phyloP scores from a whole-genome alignment of 2,888 invertebrate genomes.

The Podabrus alpinus region DNA sequence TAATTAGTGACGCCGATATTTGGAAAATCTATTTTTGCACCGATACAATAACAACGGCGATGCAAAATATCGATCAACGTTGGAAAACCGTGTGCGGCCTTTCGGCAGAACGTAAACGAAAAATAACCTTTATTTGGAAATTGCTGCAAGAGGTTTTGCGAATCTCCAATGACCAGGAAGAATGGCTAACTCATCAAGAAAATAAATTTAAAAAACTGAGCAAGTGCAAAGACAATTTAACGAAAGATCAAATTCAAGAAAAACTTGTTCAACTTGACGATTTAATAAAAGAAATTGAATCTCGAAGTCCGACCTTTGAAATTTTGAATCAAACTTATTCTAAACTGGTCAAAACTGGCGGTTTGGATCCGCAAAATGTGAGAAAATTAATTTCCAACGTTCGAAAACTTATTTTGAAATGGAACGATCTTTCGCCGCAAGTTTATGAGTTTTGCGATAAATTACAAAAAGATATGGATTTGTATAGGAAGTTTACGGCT shows the following conservation, averaged over 20 bases:
- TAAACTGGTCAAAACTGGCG: constrained; percentile 67
- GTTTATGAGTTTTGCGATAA: constrained; percentile 63
- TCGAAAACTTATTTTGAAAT: constrained; percentile 64
- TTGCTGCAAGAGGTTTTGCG: constrained; percentile 63
- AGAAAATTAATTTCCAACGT: constrained; percentile 65
- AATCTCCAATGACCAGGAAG: constrained; percentile 61
- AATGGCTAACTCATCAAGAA: constrained; percentile 68
- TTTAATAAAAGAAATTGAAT: constrained; percentile 61
- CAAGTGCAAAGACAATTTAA: constrained; percentile 60
- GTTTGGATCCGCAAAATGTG: constrained; percentile 71
- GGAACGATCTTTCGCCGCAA: constrained; percentile 67
- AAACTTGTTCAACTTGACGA: constrained; percentile 62
- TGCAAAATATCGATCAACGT: constrained; percentile 74
- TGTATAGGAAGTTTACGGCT: constrained; percentile 70
- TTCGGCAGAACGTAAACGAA: constrained; percentile 72
- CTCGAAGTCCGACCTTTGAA: constrained; percentile 61
- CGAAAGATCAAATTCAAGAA: constrained; percentile 64
- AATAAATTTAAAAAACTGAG: constrained; percentile 64
- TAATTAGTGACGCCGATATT: constrained; percentile 74
- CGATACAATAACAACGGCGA: constrained; percentile 67
- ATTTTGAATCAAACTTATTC: constrained; percentile 72
- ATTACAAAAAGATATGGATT: constrained; percentile 62
- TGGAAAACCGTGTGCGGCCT: constrained; percentile 79
- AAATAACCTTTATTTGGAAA: constrained; percentile 66
- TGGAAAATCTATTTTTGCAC: constrained; percentile 74